Evolutionary conservation across 1,140 invertebrate genomes (phyloP).

Genomic region (Lordiphosa stackelbergi): DNA sequence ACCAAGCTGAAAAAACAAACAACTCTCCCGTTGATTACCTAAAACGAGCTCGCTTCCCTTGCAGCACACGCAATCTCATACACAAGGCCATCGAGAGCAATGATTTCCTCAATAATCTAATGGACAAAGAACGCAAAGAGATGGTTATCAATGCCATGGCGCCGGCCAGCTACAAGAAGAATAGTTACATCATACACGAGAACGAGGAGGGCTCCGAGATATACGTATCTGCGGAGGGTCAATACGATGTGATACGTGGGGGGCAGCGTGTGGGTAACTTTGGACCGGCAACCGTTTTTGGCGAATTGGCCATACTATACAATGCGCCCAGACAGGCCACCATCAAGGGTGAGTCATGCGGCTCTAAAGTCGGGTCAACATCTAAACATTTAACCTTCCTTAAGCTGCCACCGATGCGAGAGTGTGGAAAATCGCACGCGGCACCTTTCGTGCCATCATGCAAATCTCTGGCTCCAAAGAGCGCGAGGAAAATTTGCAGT

Average conservation of each 20-base stretch:
- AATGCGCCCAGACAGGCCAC: conserved; percentile 93
- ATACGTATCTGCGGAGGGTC: conserved; percentile 89
- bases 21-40: conserved; percentile 21
- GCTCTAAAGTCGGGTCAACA: neutral
- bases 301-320: conserved; percentile 95
- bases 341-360: conserved; percentile 82
- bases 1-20: conserved; percentile 25
- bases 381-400: neutral
- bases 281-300: conserved; percentile 91
- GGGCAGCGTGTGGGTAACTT: conserved; percentile 87
- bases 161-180: conserved; percentile 85
- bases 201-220: conserved; percentile 89
- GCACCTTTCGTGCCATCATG: conserved; percentile 93
- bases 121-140: conserved; percentile 87
- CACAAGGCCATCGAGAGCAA: conserved; percentile 86
- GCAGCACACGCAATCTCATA: conserved; percentile 79
- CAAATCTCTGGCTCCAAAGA: conserved; percentile 87
- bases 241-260: conserved; percentile 91
- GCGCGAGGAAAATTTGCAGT: conserved; percentile 89
- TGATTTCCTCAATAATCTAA: conserved; percentile 94
- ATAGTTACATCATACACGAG: conserved; percentile 90
- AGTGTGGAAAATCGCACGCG: conserved; percentile 92
- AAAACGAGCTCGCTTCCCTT: conserved; percentile 14
- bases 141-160: conserved; percentile 96
- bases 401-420: conserved; percentile 88